Base-by-base conservation (phyloP, 2,113 vertebrate genomes). In the Myiopsitta monachus region DNA sequence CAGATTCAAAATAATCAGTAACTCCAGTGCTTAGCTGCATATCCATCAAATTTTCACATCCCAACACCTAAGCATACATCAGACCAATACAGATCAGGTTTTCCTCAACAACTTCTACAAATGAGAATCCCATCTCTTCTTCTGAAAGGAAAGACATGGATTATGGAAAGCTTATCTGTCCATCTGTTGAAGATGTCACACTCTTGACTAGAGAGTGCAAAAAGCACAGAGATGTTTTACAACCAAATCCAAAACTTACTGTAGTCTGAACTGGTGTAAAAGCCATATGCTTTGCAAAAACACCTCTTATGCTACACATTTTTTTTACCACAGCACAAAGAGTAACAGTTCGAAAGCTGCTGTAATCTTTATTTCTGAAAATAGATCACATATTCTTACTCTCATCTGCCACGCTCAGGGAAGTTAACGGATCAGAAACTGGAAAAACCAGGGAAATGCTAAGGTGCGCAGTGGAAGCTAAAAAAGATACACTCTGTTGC, bases 101-200 rank as follows among this genome's bases (percentile, higher is more conserved):
- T 85, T 82, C 94, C 72, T 88, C 75, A 87, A 79, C 75, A 54
- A 49, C 61, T 85, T 94, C 41, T 87, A 80, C 81, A 87, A 83
- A 96, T 6, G 23, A 77, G 79, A 81, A 90, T 41, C 70, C 82
- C 73, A 36, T 44, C 82, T 68, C 55, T 36, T 57, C 69, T 47
- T 74, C 88, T 66, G 47, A 89, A 92, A 91, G 87, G 68, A 59
- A 92, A 89, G 86, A 14, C 67, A 70, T 3, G 66, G 83, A 90
- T 69, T 85, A 76, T 55, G 52, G 63, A 74, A 86, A 92, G 83
- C 88, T 91, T 91, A 85, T 79, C 69, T 94, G 87, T 84, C 92
- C 89, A 74, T 96, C 92, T 96, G 95, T 26, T 92, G 79, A 66
- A 78, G 87, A 86, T 33, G 63, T 90, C 88, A 94, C 78, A 94